Base-by-base conservation (phyloP, 35 echinoderm and acorn worm genomes). In the Eucidaris tribuloides region DNA sequence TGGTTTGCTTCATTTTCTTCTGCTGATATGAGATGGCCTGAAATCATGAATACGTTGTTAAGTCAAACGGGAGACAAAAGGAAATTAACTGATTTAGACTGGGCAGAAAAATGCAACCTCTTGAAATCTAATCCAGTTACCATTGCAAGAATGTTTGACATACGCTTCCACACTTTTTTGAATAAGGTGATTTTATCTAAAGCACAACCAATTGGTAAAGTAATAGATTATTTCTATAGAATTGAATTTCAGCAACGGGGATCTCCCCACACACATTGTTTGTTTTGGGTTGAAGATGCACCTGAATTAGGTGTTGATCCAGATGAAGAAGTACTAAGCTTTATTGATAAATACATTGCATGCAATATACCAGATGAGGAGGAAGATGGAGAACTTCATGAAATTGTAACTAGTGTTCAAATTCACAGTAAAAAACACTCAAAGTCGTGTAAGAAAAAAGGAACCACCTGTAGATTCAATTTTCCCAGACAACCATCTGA, bases 401-500 rank as follows among this genome's bases (percentile, higher is more conserved):
- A 96, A 78, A 96, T 86, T 42, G 87, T 96, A 15, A 82, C 74
- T 30, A 45, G 13, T 43, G 87, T 96, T 13, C 92, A 90, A 38
- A 46, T 57, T 52, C 82, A 86, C 46, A 89, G 58, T 42, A 81
- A 85, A n/a, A 94, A 81, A 27, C 91, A 94, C 83, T 79, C 91
- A 78, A 94, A 89, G 63, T 89, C 91, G 20, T 94, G 85, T 42
- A 90, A 39, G 46, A 94, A 94, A 62, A 80, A 63, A 31, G 87
- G 92, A 32, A 90, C 48, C 18, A 78, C 43, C 7, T 94, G 92
- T 76, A 65, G 87, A 76, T 94, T 94, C 62, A 85, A 89, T 71
- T 94, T 94, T 65, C 92, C 81, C 23, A 85, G 42, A 72, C 82
- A 43, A 85, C 64, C 82, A 74, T 63, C 60, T 36, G 65, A 78